These are phyloP conservation scores for Ciona savignyi DNA, from an alignment of 23 tunicate species.

Conservation along the genomic window DNA sequence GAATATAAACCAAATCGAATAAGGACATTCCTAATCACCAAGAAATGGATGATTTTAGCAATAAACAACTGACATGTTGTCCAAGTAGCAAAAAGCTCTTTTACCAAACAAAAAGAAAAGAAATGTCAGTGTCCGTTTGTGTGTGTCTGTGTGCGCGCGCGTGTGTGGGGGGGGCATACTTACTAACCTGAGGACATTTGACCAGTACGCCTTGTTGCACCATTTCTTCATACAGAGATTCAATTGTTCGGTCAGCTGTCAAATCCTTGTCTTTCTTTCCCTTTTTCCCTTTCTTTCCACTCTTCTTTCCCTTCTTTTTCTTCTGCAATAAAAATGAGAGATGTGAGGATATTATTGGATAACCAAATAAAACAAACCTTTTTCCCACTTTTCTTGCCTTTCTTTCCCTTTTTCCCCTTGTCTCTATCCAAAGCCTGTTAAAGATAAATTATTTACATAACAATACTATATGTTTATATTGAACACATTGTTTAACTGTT, in stretches of 20 bases:
- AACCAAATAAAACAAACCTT: constrained; percentile 27
- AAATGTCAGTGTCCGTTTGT: no score
- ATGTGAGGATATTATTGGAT: no score
- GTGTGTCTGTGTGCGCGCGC: no score
- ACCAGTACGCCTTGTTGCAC: constrained; percentile 90
- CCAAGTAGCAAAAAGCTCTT: no score
- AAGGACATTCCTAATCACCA: no score
- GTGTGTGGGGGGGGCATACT: no score
- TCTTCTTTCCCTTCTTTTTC: constrained; percentile 97
- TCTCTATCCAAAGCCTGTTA: constrained; percentile 80
- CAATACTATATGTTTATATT: no score
- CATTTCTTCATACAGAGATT: constrained; percentile 91
- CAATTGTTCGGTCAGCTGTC: constrained; percentile 95
- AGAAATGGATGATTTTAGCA: no score
- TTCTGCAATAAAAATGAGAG: constrained; percentile 45
- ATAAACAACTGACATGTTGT: no score
- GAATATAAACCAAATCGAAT: no score
- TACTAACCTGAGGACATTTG: constrained; percentile 50
- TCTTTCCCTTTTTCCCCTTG: constrained; percentile 89
- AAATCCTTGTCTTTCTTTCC: constrained; percentile 94
- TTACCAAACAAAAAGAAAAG: no score
- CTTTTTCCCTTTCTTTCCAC: constrained; percentile 95
- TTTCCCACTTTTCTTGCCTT: constrained; percentile 94
- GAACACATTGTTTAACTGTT: no score
- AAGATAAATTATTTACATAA: constrained; percentile 6